Percentiles rank a stretch among this genome's conserved stretches.
phyloP scores from a whole-genome alignment of 2,888 invertebrate species.

The Dasysyrphus tricinctus region DNA sequence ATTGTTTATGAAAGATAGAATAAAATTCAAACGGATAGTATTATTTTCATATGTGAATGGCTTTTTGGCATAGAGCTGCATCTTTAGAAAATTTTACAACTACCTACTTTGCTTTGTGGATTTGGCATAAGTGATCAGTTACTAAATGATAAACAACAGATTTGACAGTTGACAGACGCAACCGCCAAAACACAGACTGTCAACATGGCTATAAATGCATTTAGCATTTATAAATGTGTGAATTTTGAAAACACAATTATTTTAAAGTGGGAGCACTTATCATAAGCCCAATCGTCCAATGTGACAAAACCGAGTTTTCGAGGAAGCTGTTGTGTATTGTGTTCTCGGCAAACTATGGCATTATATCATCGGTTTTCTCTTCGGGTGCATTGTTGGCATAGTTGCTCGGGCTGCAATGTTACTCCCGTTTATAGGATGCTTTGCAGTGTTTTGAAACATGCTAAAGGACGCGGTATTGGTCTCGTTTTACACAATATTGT shows the following conservation, averaged over 20 bases:
- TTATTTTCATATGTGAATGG: no score
- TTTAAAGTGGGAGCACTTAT: constrained; percentile 20
- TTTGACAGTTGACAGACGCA: no score
- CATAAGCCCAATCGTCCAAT: constrained; percentile 5
- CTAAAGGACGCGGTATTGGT: constrained; percentile 41
- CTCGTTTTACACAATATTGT: constrained; percentile 69
- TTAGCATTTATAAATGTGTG: no score
- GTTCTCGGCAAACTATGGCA: constrained; percentile 75
- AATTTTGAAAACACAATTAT: background rate
- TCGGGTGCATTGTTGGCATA: constrained; percentile 48
- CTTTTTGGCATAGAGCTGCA: no score
- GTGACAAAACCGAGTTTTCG: constrained; percentile 64
- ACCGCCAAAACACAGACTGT: no score
- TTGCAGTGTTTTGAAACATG: constrained; percentile 35
- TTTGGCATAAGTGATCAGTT: no score
- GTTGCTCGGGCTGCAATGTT: constrained; percentile 39
- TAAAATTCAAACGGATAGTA: no score
- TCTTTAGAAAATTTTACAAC: no score
- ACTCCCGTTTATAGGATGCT: constrained; percentile 24
- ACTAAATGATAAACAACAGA: no score
- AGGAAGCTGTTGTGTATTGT: constrained; percentile 66
- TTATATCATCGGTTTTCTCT: constrained; percentile 72
- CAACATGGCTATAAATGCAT: no score
- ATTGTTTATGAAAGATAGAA: no score
- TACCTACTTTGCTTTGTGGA: no score